Evolutionary conservation across 1,140 invertebrate species (phyloP).

Genomic region (Bombus huntii): DNA sequence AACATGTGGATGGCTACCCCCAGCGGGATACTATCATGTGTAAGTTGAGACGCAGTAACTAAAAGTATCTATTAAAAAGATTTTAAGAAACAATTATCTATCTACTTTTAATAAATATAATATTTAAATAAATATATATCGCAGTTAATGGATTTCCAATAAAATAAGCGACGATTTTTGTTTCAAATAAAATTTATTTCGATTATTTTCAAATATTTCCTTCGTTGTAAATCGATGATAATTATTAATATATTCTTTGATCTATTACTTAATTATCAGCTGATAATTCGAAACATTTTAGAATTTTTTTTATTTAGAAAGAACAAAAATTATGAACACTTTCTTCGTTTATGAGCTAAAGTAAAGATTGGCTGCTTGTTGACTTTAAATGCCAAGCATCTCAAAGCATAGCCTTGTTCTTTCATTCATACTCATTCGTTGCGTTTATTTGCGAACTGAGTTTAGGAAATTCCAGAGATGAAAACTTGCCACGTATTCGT

Average conservation of each 20-base stretch:
- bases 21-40: too few species aligned
- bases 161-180: not conserved
- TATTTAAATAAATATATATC: too few species aligned
- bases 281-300: not conserved
- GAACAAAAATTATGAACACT: not conserved
- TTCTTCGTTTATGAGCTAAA: not conserved
- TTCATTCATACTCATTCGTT: not conserved
- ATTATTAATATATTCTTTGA: too few species aligned
- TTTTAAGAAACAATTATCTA: too few species aligned
- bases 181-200: not conserved
- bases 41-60: too few species aligned
- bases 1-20: too few species aligned
- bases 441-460: not conserved
- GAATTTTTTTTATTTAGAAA: not conserved
- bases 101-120: too few species aligned
- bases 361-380: not conserved
- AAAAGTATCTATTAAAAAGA: too few species aligned
- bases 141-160: not conserved
- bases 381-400: not conserved
- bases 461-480: not conserved
- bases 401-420: not conserved
- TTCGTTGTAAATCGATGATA: too few species aligned
- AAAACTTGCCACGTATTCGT: not conserved
- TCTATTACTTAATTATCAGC: too few species aligned
- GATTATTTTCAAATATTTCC: too few species aligned